A percentile compares a stretch with the other conserved stretches of the same genome.
phyloP scores from a whole-genome alignment of 2,113 vertebrate genomes.

The Festucalex cinctus region DNA sequence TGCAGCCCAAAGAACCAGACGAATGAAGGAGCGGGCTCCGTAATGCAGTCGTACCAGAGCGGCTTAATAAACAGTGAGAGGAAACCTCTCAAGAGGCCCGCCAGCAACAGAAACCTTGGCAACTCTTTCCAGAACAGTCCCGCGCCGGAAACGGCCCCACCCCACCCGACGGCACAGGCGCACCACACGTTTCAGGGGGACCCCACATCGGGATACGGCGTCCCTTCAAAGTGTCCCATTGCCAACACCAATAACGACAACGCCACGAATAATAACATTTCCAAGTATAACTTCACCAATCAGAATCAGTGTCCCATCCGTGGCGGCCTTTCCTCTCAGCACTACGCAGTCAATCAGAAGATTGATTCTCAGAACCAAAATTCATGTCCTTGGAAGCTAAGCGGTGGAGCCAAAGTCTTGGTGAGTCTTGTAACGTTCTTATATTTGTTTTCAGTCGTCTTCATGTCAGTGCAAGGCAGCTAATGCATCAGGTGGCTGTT shows the following conservation, averaged over 20 bases:
- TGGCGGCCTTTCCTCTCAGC: conserved; percentile 32
- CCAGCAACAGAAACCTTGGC: conserved; percentile 30
- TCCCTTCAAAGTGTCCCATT: conserved; percentile 40
- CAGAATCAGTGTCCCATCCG: conserved; percentile 57
- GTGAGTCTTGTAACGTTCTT: conserved; percentile 47
- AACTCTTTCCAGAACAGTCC: conserved; percentile 33
- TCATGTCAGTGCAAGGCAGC: neutral
- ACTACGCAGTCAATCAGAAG: conserved; percentile 49
- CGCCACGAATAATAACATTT: conserved; percentile 40
- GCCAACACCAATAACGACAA: conserved; percentile 40
- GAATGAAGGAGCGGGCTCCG: conserved; percentile 39
- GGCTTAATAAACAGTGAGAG: conserved; percentile 52
- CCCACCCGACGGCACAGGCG: conserved; percentile 17
- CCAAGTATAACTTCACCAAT: conserved; percentile 57
- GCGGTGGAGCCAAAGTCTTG: conserved; percentile 74
- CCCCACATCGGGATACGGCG: conserved; percentile 33
- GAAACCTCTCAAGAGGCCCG: conserved; percentile 55
- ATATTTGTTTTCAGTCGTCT: neutral
- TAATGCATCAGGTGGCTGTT: conserved; percentile 1
- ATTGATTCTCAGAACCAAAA: conserved; percentile 52
- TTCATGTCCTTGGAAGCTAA: conserved; percentile 72
- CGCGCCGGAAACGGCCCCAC: conserved; percentile 29
- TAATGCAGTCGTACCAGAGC: conserved; percentile 58
- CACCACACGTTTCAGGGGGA: conserved; percentile 41
- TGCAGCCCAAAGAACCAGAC: conserved; percentile 59